A percentile compares a stretch with the other conserved stretches of the same genome.
These are phyloP conservation scores for Ictidomys tridecemlineatus DNA, from an alignment of 2,113 vertebrate genomes.

Conservation along the genomic window DNA sequence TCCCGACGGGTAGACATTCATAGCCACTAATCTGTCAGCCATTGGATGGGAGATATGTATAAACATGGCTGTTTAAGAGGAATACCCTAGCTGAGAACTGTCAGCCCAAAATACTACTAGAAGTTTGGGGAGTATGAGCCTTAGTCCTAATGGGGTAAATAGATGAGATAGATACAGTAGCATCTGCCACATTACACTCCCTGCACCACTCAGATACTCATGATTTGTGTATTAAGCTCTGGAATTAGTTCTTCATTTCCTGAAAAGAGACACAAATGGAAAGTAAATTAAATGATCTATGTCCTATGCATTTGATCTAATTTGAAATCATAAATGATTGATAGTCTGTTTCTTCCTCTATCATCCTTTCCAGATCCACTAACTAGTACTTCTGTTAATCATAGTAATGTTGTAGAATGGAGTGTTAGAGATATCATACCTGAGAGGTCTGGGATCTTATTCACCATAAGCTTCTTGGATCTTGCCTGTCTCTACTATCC, in stretches of 20 bases:
- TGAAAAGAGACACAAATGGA: neutral
- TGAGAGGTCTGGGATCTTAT: neutral
- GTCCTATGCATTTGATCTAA: neutral
- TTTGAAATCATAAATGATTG: neutral
- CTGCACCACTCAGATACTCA: neutral
- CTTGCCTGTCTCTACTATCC: neutral
- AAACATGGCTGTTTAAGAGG: fast-evolving
- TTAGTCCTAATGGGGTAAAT: neutral
- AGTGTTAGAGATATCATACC: neutral
- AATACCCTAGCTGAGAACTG: neutral
- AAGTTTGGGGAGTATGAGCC: neutral
- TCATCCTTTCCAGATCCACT: neutral
- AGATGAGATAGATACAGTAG: neutral
- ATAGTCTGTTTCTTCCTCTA: neutral
- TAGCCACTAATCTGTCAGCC: neutral
- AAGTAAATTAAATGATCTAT: neutral
- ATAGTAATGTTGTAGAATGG: neutral
- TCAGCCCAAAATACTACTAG: neutral
- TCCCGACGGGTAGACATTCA: neutral
- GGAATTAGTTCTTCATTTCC: neutral
- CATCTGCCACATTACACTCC: neutral
- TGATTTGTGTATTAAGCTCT: neutral
- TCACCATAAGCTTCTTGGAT: neutral
- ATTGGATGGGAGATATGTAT: neutral
- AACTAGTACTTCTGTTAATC: neutral